phyloP scores from a whole-genome alignment of 2,888 invertebrate species.

The Hoplodrina blanda region DNA sequence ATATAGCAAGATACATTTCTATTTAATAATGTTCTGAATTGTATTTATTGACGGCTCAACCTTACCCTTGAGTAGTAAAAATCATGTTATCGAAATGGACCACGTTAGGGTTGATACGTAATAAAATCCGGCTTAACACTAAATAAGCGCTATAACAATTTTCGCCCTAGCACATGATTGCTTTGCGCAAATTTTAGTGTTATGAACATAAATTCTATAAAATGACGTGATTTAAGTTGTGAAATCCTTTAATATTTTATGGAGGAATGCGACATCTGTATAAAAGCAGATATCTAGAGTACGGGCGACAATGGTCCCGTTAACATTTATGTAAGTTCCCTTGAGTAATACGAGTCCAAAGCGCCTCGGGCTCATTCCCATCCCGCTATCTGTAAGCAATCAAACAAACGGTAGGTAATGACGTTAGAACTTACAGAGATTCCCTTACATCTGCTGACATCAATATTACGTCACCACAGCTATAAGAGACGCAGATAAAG shows the following conservation, averaged over 20 bases:
- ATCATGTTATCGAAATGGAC: slow-evolving; percentile 48
- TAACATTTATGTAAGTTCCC: slow-evolving; percentile 80
- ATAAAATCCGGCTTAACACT: slow-evolving; percentile 57
- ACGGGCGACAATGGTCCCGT: slow-evolving; percentile 68
- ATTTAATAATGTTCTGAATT: slow-evolving; percentile 37
- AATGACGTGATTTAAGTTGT: slow-evolving; percentile 25
- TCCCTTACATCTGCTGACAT: slow-evolving; percentile 75
- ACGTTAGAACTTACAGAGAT: slow-evolving; percentile 72
- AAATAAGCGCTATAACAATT: slow-evolving; percentile 43
- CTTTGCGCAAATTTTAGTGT: slow-evolving; percentile 25
- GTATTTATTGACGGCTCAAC: slow-evolving; percentile 34
- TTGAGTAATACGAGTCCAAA: slow-evolving; percentile 74
- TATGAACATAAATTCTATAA: slow-evolving; percentile 35
- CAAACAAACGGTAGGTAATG: slow-evolving; percentile 81
- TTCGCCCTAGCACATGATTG: slow-evolving; percentile 38
- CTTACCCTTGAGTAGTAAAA: slow-evolving; percentile 47
- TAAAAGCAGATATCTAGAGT: slow-evolving; percentile 26
- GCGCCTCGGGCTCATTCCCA: slow-evolving; percentile 70
- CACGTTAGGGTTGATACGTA: slow-evolving; percentile 56
- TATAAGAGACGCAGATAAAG: slow-evolving; percentile 66
- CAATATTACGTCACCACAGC: slow-evolving; percentile 69
- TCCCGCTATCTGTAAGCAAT: slow-evolving; percentile 79
- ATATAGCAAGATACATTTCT: slow-evolving; percentile 40
- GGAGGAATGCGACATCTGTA: slow-evolving; percentile 7
- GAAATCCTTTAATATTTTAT: slow-evolving; percentile 19